Percentiles rank a stretch among this genome's conserved stretches.
phyloP scores from a whole-genome alignment of 2,113 vertebrate genomes.

The Lophius piscatorius region DNA sequence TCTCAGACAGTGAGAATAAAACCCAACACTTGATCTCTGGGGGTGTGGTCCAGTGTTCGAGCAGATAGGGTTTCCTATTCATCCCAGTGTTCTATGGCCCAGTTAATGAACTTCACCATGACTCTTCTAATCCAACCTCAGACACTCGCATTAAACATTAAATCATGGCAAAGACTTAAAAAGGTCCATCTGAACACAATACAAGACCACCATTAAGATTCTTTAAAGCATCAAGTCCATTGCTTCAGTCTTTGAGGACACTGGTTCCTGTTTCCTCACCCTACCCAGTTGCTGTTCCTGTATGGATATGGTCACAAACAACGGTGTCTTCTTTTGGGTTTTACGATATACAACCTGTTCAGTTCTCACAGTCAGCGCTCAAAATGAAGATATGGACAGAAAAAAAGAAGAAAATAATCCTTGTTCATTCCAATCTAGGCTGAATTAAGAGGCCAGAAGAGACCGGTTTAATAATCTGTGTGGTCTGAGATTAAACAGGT shows the following conservation, averaged over 20 bases:
- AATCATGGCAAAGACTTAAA: not conserved
- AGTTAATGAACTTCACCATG: conserved; percentile 28
- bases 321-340: not conserved
- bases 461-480: conserved; percentile 5
- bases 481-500: conserved; percentile 52
- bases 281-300: conserved; percentile 3
- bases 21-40: conserved; percentile 59
- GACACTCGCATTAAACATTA: not conserved
- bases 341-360: not conserved
- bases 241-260: not conserved
- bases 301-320: conserved; percentile 33
- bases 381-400: conserved; percentile 27
- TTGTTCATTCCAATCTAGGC: not conserved
- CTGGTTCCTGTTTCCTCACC: conserved; percentile 1
- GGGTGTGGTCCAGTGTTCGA: conserved; percentile 62
- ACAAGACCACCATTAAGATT: not conserved
- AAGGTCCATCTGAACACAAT: not conserved
- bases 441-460: conserved; percentile 2
- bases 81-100: conserved; percentile 50
- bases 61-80: conserved; percentile 71
- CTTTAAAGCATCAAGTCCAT: not conserved
- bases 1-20: conserved; percentile 24
- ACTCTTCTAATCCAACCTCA: not conserved
- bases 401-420: conserved; percentile 16
- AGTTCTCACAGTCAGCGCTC: conserved; percentile 2